phyloP scores from a whole-genome alignment of 1,140 invertebrate species.

The Camponotus pennsylvanicus region DNA sequence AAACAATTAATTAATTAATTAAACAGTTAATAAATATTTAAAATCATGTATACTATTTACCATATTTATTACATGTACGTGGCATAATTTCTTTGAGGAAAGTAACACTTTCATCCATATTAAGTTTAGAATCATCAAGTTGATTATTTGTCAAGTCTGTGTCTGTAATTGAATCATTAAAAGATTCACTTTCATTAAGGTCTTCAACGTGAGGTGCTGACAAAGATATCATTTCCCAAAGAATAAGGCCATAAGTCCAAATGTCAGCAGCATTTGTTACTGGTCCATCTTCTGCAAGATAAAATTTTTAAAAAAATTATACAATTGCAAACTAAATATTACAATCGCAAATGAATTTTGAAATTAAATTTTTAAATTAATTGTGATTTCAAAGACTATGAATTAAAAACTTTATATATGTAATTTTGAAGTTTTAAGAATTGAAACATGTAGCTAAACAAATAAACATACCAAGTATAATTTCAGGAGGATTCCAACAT shows the following conservation, averaged over 20 bases:
- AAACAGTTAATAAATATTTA: conserved; percentile 37
- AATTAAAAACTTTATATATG: neutral
- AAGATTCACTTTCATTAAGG: conserved; percentile 73
- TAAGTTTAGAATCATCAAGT: conserved; percentile 40
- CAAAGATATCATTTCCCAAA: conserved; percentile 94
- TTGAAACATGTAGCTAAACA: neutral
- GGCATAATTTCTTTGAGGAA: conserved; percentile 52
- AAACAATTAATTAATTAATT: neutral
- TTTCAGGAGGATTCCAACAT: conserved; percentile 93
- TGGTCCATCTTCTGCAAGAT: conserved; percentile 81
- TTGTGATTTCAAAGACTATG: neutral
- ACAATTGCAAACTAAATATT: neutral
- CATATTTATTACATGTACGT: conserved; percentile 58
- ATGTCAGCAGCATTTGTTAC: conserved; percentile 92
- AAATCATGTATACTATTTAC: conserved; percentile 60
- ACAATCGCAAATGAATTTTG: neutral
- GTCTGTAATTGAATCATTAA: conserved; percentile 66
- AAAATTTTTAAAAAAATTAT: conserved; percentile 81
- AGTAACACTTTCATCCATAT: conserved; percentile 45
- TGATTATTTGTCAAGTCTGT: neutral
- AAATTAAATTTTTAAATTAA: conserved; percentile 85
- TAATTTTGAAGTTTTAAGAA: conserved; percentile 6
- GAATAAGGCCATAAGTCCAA: conserved; percentile 91
- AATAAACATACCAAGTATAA: conserved; percentile 84
- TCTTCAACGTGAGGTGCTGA: conserved; percentile 88